phyloP scores from a whole-genome alignment of 2,797 vertebrate genomes.

The Danionella dracula region DNA sequence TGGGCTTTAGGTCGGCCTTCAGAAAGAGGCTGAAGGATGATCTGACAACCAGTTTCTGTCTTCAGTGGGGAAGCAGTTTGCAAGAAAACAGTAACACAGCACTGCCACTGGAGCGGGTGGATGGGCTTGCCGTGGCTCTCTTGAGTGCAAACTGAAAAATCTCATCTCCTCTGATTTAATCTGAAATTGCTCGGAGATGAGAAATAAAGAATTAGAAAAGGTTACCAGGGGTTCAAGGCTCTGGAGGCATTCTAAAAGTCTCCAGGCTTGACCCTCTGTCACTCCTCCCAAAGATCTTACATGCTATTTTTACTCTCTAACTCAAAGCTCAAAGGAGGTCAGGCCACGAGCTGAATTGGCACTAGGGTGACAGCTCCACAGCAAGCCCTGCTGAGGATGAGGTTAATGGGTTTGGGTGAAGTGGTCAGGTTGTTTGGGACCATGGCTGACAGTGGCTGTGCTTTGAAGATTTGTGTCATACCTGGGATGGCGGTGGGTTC shows the following conservation, averaged over 20 bases:
- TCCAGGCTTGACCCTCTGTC: slow-evolving; percentile 29
- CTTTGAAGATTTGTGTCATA: slow-evolving; percentile 64
- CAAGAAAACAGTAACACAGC: slow-evolving; percentile 55
- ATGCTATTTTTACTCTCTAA: slow-evolving; percentile 30
- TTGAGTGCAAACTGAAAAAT: slow-evolving; percentile 37
- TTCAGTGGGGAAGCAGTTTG: slow-evolving; percentile 62
- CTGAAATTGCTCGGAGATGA: slow-evolving; percentile 24
- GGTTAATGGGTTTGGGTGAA: slow-evolving; percentile 28
- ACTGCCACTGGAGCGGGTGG: slow-evolving; percentile 48
- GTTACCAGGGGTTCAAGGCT: slow-evolving; percentile 25
- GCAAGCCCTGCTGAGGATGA: slow-evolving; percentile 19
- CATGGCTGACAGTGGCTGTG: slow-evolving; percentile 48
- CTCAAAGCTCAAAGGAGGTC: slow-evolving; percentile 13
- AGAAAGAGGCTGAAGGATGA: too few relatives aligned
- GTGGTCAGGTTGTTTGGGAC: slow-evolving; percentile 36
- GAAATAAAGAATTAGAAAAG: slow-evolving; percentile 27
- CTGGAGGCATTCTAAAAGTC: slow-evolving; percentile 29
- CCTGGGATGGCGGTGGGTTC: slow-evolving; percentile 93
- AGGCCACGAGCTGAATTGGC: slow-evolving; percentile 28
- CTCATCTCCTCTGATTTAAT: slow-evolving; percentile 31
- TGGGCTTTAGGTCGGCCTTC: slow-evolving; percentile 39
- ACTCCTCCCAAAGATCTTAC: slow-evolving; percentile 15
- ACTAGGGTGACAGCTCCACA: slow-evolving; percentile 35
- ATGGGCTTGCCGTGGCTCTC: slow-evolving; percentile 27
- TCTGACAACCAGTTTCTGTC: slow-evolving; percentile 34